Conservation (phyloP, 2,113 vertebrate genomes). For the Falco punctatus region DNA sequence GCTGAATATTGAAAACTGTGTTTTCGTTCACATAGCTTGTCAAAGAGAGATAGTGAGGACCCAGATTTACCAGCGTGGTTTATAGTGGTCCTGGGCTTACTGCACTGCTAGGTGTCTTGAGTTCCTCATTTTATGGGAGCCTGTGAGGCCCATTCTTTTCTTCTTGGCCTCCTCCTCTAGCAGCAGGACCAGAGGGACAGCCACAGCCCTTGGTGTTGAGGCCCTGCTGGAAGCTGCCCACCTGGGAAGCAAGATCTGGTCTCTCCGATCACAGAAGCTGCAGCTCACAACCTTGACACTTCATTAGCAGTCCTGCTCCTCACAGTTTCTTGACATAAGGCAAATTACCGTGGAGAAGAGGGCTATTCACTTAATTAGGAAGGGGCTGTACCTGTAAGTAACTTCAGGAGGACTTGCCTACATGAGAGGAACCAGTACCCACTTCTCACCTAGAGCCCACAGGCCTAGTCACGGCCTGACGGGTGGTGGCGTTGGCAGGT, state of each 20-base stretch:
- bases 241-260: background rate
- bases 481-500: fast-evolving
- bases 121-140: background rate
- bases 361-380: background rate
- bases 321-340: fast-evolving
- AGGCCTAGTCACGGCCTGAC: fast-evolving
- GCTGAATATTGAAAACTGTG: background rate
- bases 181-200: background rate
- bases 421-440: fast-evolving
- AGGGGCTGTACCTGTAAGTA: background rate
- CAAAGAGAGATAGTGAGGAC: background rate
- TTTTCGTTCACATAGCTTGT: background rate
- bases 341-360: background rate
- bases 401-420: background rate
- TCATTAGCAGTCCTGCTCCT: background rate
- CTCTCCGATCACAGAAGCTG: background rate
- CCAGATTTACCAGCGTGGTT: background rate
- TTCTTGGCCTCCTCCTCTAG: background rate
- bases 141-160: background rate
- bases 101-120: fast-evolving
- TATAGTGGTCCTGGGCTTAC: background rate
- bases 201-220: background rate
- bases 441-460: background rate
- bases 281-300: background rate
- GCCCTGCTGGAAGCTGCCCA: fast-evolving